A percentile compares a stretch with the other conserved stretches of the same genome.
Conservation (phyloP, 2,888 invertebrate genomes). For the Athalia circularis region DNA sequence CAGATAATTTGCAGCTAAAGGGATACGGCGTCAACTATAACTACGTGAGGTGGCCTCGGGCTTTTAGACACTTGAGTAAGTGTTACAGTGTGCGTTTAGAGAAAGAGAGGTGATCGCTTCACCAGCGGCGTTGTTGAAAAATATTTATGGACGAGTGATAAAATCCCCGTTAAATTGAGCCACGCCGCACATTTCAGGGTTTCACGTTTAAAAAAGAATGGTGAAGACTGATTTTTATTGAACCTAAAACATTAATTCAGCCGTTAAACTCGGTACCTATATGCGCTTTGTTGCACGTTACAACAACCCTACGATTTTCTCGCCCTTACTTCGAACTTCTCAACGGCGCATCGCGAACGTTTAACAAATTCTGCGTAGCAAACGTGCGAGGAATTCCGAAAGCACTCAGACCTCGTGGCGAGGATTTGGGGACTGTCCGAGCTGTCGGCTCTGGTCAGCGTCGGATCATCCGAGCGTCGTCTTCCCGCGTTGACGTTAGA, state of each 20-base stretch:
- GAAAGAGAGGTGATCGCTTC: neutral
- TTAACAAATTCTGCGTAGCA: neutral
- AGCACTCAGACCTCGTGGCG: neutral
- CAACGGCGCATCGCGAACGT: neutral
- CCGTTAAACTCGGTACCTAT: slow-evolving; percentile 19
- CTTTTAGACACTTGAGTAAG: neutral
- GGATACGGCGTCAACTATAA: neutral
- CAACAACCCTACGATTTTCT: slow-evolving; percentile 22
- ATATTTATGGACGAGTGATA: slow-evolving; percentile 44
- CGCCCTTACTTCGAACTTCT: neutral
- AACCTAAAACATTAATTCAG: slow-evolving; percentile 40
- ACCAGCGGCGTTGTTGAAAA: slow-evolving; percentile 8
- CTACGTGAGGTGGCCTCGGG: neutral
- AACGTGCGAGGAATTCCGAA: neutral
- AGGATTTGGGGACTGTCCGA: neutral
- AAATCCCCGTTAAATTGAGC: slow-evolving; percentile 38
- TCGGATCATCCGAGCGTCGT: no score
- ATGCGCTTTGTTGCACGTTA: slow-evolving; percentile 1
- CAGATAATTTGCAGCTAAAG: slow-evolving; percentile 38
- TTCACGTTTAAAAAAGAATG: slow-evolving; percentile 21
- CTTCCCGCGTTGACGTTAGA: neutral
- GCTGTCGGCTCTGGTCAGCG: neutral
- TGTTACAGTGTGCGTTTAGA: neutral
- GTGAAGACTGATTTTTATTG: slow-evolving; percentile 30
- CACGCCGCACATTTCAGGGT: neutral